A percentile compares a stretch with the other conserved stretches of the same genome.
phyloP scores from a whole-genome alignment of 1,140 invertebrate genomes.

The Camponotus floridanus region DNA sequence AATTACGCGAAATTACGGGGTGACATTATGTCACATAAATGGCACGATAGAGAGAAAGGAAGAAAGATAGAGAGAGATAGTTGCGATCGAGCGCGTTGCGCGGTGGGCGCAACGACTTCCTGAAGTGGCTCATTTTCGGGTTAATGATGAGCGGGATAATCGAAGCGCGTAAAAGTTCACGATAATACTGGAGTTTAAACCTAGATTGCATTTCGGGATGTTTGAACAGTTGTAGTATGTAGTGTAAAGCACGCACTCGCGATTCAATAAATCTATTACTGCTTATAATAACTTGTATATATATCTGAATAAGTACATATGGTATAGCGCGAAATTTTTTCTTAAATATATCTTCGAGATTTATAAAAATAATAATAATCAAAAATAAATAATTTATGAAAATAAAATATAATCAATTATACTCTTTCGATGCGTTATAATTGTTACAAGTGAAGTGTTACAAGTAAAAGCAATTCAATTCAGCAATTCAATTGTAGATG shows the following conservation, averaged over 20 bases:
- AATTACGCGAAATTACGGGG: constrained; percentile 76
- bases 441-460: neutral
- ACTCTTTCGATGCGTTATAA: no score
- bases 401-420: neutral
- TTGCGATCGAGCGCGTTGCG: neutral
- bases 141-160: constrained; percentile 60
- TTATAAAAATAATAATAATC: neutral
- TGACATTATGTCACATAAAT: constrained; percentile 69
- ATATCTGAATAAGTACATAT: neutral
- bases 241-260: neutral
- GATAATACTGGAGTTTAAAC: constrained; percentile 9
- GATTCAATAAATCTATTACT: neutral
- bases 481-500: neutral
- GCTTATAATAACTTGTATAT: neutral
- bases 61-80: neutral
- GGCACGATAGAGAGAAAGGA: constrained; percentile 60
- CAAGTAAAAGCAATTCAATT: neutral
- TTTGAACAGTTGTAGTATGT: constrained; percentile 6
- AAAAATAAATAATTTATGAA: neutral
- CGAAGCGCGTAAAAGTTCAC: constrained; percentile 58
- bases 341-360: no score
- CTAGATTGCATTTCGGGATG: constrained; percentile 36
- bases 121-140: constrained; percentile 53
- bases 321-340: neutral
- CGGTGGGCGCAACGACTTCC: constrained; percentile 36